Base-by-base conservation (phyloP, 2,113 vertebrate genomes). In the Oncorhynchus nerka region DNA sequence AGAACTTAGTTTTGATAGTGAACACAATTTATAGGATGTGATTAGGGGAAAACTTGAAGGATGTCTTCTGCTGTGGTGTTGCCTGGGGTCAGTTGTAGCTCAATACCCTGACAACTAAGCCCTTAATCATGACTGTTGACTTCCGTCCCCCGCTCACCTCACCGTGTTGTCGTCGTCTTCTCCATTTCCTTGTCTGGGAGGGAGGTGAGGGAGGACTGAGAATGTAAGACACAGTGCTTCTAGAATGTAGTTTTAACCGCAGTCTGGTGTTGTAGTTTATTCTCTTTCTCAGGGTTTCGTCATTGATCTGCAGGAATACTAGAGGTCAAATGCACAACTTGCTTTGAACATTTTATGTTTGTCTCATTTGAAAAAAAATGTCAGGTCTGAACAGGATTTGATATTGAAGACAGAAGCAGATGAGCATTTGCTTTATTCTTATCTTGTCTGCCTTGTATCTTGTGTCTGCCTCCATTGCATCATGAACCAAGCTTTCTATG, bases 61-160 rank as follows among this genome's bases (percentile, higher is more conserved):
- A 77, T 76, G 19, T 49, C 16, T 65, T 30, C 19, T 57, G 51
- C 19, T 26, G 3, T 68, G 45, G 68, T 77, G 51, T 74, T 32
- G 48, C 66, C 45, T 34, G 19, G 28, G 55, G 76, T 87, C 82
- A 70, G 71, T 86, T 26, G 55, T 68, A 64, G 83, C 75, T 51
- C 72, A 62, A 69, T 82, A 45, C 71, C n/a, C 15, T 74, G 13
- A 32, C 73, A 81, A 74, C 77, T 73, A 85, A 85, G 77, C 73
- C 68, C 79, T 81, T 85, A 82, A 85, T 91, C 82, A 86, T 2
- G 13, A 59, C 24, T 22, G 0, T 19, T 71, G 79, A 84, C 79
- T 74, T 81, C 61, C 0, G 61, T 34, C 70, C 15, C 70, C 70
- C 75, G 0, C 39, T 45, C 55, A 57, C 71, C 84, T 85, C 75